Percentiles rank a stretch among this genome's conserved stretches.
phyloP scores from a whole-genome alignment of 64 coral and sea anemone genomes.

The Exaiptasia diaphana region DNA sequence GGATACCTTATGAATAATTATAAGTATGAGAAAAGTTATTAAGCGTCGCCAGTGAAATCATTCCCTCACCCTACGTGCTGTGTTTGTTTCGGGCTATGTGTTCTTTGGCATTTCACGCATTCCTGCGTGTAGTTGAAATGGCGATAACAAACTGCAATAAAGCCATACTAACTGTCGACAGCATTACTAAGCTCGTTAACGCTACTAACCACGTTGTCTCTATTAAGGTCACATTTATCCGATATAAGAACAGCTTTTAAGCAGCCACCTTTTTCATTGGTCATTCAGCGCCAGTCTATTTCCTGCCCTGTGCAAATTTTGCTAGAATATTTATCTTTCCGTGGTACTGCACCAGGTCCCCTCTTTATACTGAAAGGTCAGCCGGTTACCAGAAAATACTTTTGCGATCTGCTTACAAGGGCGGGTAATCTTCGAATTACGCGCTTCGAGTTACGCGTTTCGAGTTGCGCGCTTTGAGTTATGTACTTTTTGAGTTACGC shows the following conservation, averaged over 20 bases:
- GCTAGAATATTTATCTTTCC: not conserved
- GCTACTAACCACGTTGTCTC: not conserved
- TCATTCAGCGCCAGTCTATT: not conserved
- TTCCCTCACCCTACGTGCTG: not conserved
- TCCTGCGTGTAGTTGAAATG: not conserved
- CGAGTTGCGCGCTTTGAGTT: too few relatives aligned
- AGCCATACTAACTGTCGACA: not conserved
- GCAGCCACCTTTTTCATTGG: not conserved
- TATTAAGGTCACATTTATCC: not conserved
- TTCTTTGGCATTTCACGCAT: not conserved
- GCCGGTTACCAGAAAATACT: not conserved
- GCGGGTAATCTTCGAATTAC: too few relatives aligned
- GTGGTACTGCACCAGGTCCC: not conserved
- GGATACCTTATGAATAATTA: too few relatives aligned
- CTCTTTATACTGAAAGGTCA: not conserved
- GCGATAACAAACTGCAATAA: not conserved
- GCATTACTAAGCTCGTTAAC: not conserved
- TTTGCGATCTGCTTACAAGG: not conserved
- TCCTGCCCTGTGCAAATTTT: not conserved
- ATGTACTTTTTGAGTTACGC: too few relatives aligned
- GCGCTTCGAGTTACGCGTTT: too few relatives aligned
- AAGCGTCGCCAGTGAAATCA: not conserved
- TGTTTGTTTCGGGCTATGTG: not conserved
- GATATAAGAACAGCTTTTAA: not conserved
- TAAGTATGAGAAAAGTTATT: too few relatives aligned